A percentile compares a stretch with the other conserved stretches of the same genome.
phyloP scores from a whole-genome alignment of 2,113 vertebrate genomes.

The Epinephelus moara region DNA sequence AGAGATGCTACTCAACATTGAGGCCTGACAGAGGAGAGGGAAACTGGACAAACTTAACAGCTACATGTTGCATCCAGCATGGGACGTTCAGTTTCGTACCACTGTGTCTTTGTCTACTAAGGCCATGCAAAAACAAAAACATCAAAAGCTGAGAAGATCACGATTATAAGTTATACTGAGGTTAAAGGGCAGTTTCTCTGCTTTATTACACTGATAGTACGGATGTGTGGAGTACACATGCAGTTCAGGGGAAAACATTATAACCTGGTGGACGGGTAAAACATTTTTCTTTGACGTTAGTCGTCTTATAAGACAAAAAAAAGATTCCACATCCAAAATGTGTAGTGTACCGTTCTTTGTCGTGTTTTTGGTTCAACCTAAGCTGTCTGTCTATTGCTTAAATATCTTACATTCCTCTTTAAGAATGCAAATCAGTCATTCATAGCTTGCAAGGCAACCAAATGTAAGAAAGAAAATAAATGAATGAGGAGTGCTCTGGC shows the following conservation, averaged over 20 bases:
- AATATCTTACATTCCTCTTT: constrained; percentile 58
- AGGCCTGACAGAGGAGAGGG: constrained; percentile 21
- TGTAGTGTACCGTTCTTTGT: constrained; percentile 28
- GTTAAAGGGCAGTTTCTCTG: constrained; percentile 46
- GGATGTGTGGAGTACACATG: constrained; percentile 46
- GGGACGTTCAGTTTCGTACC: constrained; percentile 17
- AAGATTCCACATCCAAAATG: constrained; percentile 24
- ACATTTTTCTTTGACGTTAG: not conserved
- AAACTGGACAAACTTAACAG: constrained; percentile 40
- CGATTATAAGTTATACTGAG: constrained; percentile 39
- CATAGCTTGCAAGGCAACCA: constrained; percentile 55
- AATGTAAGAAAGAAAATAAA: constrained; percentile 5
- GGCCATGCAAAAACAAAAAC: constrained; percentile 71
- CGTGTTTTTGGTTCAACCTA: constrained; percentile 40
- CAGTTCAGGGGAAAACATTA: constrained; percentile 40
- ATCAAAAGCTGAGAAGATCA: constrained; percentile 38
- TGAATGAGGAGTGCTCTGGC: constrained; percentile 21
- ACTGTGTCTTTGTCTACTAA: constrained; percentile 30
- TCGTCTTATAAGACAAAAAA: constrained; percentile 1
- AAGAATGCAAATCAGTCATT: constrained; percentile 48
- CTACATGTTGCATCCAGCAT: constrained; percentile 64
- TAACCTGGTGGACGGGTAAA: constrained; percentile 6
- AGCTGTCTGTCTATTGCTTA: constrained; percentile 64
- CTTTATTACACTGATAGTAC: constrained; percentile 36
- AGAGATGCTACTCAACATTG: constrained; percentile 50